These are phyloP conservation scores for Ctenodactylus gundi DNA, from an alignment of 2,113 vertebrate genomes.

Conservation along the genomic window DNA sequence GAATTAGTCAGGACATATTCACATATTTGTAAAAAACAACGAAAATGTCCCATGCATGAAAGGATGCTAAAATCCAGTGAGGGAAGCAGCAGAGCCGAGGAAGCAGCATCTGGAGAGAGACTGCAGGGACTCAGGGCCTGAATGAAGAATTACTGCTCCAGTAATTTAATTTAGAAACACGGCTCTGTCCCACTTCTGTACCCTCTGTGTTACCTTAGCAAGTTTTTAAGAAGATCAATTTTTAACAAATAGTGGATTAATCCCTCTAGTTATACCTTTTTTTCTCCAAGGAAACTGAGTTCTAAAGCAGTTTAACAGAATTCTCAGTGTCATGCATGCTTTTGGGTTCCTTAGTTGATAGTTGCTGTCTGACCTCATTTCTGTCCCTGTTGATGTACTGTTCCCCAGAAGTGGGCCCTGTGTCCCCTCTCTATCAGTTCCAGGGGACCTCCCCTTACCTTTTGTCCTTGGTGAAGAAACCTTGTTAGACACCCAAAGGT, in stretches of 20 bases:
- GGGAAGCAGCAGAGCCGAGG: neutral
- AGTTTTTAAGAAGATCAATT: neutral
- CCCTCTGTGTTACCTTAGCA: neutral
- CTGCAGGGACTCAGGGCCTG: neutral
- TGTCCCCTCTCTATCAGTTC: neutral
- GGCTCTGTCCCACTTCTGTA: neutral
- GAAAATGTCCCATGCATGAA: neutral
- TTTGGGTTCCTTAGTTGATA: neutral
- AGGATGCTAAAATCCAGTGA: neutral
- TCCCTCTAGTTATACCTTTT: neutral
- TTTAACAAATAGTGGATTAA: neutral
- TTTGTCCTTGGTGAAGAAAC: neutral
- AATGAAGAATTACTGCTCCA: neutral
- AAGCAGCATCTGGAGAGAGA: neutral
- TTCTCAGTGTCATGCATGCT: neutral
- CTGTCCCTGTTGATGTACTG: no score
- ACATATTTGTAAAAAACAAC: constrained; percentile 1
- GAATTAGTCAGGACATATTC: neutral
- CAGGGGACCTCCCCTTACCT: neutral
- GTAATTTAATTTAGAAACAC: neutral
- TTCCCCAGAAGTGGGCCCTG: no score
- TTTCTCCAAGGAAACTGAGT: neutral
- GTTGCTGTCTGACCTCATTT: neutral
- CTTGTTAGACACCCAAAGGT: neutral
- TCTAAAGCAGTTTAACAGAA: neutral